Base-by-base conservation (phyloP, 2,113 vertebrate genomes). In the Aviceda subcristata region DNA sequence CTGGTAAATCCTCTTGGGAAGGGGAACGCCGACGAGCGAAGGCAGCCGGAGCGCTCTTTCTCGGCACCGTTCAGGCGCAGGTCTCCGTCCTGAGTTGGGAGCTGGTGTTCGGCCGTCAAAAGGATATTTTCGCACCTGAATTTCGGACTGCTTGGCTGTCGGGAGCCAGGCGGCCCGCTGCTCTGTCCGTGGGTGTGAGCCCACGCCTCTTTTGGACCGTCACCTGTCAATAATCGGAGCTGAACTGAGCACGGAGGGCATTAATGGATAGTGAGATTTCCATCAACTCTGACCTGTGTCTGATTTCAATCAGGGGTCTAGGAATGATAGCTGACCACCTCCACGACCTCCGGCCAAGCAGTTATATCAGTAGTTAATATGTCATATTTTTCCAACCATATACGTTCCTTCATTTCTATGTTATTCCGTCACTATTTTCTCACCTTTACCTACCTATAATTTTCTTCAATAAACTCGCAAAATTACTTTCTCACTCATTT, bases 261-360 rank as follows among this genome's bases (percentile, higher is more conserved):
- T 90, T 90, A 97, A 62, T 32, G 46, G 6, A 14, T 80, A 69
- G 67, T 63, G 95, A 74, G 51, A 48, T 78, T 93, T 94, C 66
- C 3, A 3, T 74, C 56, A 94, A 74, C 90, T 88, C 83, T 93
- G 63, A 39, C 26, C 55, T 19, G 3, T 78, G 30, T 30, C 51
- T 96, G 48, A 89, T 89, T 89, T 82, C 91, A 95, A 91, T 95
- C 32, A 60, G 87, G 17, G 32, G 12, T 75, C 76, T 91, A 57
- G 19, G 92, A 95, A 90, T 81, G 20, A 75, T 50, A 84, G 24
- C 39, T 62, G 83, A 64, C 38, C 34, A 27, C 59, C 55, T 90
- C 16, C 29, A 7, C 2, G 53, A 91, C 90, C 75, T 86, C 68
- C 39, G 91, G 71, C 38, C 36, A 43, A 51, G 43, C 15, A 63